phyloP scores from a whole-genome alignment of 2,113 vertebrate species.

The Pagrus major region DNA sequence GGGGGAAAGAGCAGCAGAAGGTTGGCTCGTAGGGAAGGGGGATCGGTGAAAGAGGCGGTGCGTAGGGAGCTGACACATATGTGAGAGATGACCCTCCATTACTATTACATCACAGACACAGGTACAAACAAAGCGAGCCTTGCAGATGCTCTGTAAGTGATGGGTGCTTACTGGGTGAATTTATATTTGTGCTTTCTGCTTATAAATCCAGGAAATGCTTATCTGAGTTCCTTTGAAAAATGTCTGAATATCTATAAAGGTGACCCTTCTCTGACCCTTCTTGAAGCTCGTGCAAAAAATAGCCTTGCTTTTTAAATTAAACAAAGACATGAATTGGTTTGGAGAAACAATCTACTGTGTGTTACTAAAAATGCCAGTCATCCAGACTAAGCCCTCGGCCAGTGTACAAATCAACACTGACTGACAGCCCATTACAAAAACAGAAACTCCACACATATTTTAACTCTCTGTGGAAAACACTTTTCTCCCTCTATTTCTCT shows the following conservation, averaged over 20 bases:
- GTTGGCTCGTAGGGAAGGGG: conserved; percentile 34
- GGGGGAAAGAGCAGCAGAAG: conserved; percentile 46
- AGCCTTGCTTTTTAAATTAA: conserved; percentile 20
- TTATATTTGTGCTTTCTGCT: neutral
- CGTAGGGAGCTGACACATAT: neutral
- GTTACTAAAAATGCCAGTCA: conserved; percentile 61
- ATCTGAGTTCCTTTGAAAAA: neutral
- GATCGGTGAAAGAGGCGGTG: conserved; percentile 15
- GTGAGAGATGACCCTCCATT: conserved; percentile 16
- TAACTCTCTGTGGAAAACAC: conserved; percentile 1
- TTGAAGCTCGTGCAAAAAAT: conserved; percentile 32
- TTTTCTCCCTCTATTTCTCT: conserved; percentile 9
- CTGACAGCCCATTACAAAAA: conserved; percentile 49
- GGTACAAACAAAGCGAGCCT: neutral
- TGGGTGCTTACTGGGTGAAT: neutral
- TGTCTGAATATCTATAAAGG: conserved; percentile 3
- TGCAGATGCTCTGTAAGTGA: neutral
- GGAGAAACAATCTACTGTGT: conserved; percentile 47
- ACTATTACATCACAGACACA: conserved; percentile 9
- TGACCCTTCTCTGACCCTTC: conserved; percentile 25
- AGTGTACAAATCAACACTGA: conserved; percentile 52
- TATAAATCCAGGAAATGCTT: neutral
- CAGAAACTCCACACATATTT: conserved; percentile 42
- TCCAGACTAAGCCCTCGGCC: conserved; percentile 28
- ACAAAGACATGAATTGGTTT: conserved; percentile 34